A percentile compares a stretch with the other conserved stretches of the same genome.
Evolutionary conservation across 2,888 invertebrate species (phyloP).

Genomic region (Idaea straminata): DNA sequence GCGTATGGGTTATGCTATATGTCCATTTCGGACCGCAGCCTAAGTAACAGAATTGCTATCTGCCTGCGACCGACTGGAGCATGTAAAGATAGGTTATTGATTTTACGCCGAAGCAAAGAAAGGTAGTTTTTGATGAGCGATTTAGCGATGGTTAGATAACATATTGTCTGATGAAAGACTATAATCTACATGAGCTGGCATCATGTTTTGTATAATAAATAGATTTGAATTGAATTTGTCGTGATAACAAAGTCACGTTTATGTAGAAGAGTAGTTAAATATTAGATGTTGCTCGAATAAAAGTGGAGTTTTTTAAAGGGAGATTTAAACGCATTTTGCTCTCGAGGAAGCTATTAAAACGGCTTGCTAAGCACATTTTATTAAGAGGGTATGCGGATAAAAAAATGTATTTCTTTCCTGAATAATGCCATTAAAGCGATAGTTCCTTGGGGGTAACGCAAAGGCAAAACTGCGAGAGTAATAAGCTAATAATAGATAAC

Average conservation of each 20-base stretch:
- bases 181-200: neutral
- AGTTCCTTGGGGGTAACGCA: too few species aligned
- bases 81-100: too few species aligned
- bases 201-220: neutral
- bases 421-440: too few species aligned
- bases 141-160: neutral
- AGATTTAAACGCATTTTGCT: neutral
- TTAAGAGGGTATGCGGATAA: too few species aligned
- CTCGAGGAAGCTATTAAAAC: neutral
- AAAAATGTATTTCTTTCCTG: too few species aligned
- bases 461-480: too few species aligned
- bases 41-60: too few species aligned
- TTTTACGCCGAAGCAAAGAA: too few species aligned
- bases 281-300: neutral
- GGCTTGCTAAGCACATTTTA: neutral
- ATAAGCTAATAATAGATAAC: too few species aligned
- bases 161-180: neutral
- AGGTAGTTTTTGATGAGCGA: neutral
- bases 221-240: neutral
- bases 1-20: too few species aligned
- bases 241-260: neutral
- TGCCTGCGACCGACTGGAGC: too few species aligned
- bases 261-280: neutral
- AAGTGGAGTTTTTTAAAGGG: neutral
- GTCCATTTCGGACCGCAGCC: too few species aligned